Base-by-base conservation (phyloP, 2,113 vertebrate genomes). In the Epinephelus cyanopodus region DNA sequence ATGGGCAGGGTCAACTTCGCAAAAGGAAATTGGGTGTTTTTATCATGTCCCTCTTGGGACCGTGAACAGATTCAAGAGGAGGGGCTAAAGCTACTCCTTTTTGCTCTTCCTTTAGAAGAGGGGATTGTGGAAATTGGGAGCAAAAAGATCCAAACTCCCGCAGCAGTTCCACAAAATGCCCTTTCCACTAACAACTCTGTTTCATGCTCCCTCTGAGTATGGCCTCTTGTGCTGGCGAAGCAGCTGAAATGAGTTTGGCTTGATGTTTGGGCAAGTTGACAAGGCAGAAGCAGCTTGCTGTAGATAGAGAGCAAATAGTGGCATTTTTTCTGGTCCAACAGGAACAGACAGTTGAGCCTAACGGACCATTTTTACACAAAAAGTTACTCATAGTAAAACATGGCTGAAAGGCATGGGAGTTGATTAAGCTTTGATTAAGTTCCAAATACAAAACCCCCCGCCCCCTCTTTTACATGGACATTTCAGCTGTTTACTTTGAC, bases 11-110 rank as follows among this genome's bases (percentile, higher is more conserved):
- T 90, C 79, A 84, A 79, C 82, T 88, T 79, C 82, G 84, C 66
- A 45, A 89, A 90, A 93, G 92, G 58, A 93, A 95, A 94, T 88
- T 77, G 92, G 77, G 79, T 80, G 81, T 86, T 89, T 89, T 87
- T 87, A 88, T 89, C 79, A 61, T 71, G 79, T 63, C 37, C 82
- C 77, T 81, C 77, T 65, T 27, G 63, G 61, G 81, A 88, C 65
- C 10, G 3, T 42, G 45, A 83, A 39, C 29, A 29, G 61, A 77
- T 80, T 87, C 47, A 71, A 67, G 60, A 80, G 63, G 33, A n/a
- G 37, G 19, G 81, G 79, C 67, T 79, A 21, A 15, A 62, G 64
- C 60, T 79, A 61, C 58, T 79, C 74, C 72, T 79, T 77, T 65
- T 27, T 37, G 63, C 45, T 57, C 64, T 57, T 29, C 73, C 73